These are phyloP conservation scores for Crotalus helleri DNA, from an alignment of 2,113 vertebrate genomes.

Conservation along the genomic window DNA sequence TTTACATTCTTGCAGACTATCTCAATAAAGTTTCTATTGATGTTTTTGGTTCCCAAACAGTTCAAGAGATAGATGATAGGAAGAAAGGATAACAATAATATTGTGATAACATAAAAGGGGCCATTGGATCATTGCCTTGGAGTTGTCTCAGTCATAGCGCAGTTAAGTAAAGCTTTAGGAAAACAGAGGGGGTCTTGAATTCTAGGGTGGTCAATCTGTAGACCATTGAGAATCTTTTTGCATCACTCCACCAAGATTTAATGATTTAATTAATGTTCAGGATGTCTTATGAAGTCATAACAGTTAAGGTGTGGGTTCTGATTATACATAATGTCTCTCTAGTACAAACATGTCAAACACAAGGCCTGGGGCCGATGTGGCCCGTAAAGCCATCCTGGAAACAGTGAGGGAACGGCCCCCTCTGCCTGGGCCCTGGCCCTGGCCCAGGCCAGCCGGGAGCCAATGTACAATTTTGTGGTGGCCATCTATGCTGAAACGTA, in stretches of 20 bases:
- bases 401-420: too few relatives aligned
- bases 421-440: too few relatives aligned
- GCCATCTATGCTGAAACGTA: too few relatives aligned
- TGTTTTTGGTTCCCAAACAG: background rate
- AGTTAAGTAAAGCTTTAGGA: background rate
- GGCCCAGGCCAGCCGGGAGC: too few relatives aligned
- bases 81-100: background rate
- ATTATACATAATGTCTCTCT: background rate
- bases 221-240: background rate
- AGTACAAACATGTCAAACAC: too few relatives aligned
- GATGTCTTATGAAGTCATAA: background rate
- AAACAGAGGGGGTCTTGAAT: background rate
- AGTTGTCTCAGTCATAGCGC: background rate
- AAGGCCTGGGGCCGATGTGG: too few relatives aligned
- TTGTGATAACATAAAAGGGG: background rate
- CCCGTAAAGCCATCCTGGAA: too few relatives aligned
- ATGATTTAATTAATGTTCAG: background rate
- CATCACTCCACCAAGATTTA: background rate
- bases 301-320: background rate
- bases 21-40: background rate
- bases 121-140: background rate
- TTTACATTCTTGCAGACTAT: background rate
- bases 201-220: background rate
- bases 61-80: background rate
- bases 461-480: too few relatives aligned